Base-by-base conservation (phyloP, 2,113 vertebrate genomes). In the Rattus norvegicus region DNA sequence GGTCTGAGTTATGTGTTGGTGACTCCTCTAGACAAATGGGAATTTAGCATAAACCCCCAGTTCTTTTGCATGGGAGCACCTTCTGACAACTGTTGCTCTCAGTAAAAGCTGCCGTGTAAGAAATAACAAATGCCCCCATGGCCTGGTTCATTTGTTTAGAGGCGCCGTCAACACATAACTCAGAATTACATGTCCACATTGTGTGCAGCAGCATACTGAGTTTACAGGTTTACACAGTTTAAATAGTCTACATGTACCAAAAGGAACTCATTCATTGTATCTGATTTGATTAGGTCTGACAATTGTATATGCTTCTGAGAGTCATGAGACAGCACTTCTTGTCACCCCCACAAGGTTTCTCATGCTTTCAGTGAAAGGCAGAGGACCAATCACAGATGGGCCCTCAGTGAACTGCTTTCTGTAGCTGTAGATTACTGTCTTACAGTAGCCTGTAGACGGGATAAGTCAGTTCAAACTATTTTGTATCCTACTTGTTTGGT, bases 241-340 rank as follows among this genome's bases (percentile, higher is more conserved):
- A 8, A 85, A 36, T 24, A 88, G 52, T 88, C 92, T 97, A 63
- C 70, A 90, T 94, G 12, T 93, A 90, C 83, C 86, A 92, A 81
- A 90, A 72, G 52, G 12, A 24, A 80, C 33, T 84, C 49, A 63
- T 91, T 95, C 93, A 73, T 65, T 17, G 3, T 88, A 39, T 93
- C 12, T 65, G 63, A 26, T 10, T 65, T 6, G 70, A 52, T 85
- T 33, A n/a, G 0, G 91, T 69, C 59, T 95, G 59, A 90, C 14
- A 85, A 12, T 87, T 80, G 9, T 93, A n/a, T 54, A 63, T 3
- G 77, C 61, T 13, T 69, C 0, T 77, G 9, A 85, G 63, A 79
- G 6, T 73, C 93, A 86, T 84, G n/a, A 72, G 39, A 90, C 72
- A 85, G 24, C 91, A 47, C 20, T 91, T 26, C 43, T 43, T 43